Evolutionary conservation across 1,140 invertebrate species (phyloP).

Genomic region (Ostrea denselamellosa): DNA sequence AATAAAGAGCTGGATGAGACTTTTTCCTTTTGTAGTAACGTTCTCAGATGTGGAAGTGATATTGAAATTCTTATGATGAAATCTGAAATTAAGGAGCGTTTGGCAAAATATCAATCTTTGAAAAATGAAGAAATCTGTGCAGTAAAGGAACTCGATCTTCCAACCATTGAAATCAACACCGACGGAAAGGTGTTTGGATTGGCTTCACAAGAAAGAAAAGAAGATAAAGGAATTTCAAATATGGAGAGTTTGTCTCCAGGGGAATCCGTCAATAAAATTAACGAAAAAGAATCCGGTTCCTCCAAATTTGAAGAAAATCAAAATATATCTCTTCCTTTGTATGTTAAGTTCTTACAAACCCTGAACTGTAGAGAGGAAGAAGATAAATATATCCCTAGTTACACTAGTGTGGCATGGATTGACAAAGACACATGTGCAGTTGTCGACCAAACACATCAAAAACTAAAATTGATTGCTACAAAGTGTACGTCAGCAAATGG

Average conservation of each 20-base stretch:
- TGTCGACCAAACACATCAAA: not conserved
- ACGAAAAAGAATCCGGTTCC: not conserved
- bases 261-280: not conserved
- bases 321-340: no score
- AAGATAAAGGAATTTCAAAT: not conserved
- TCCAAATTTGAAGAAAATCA: not conserved
- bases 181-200: not conserved
- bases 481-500: not conserved
- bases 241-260: not conserved
- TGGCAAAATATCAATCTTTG: not conserved
- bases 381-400: not conserved
- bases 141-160: not conserved
- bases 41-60: not conserved
- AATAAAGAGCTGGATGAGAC: not conserved
- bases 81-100: not conserved
- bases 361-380: not conserved
- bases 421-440: not conserved
- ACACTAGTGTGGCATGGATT: not conserved
- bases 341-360: no score
- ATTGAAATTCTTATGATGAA: conserved; percentile 13
- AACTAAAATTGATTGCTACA: not conserved
- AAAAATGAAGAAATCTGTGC: not conserved
- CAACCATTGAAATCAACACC: not conserved
- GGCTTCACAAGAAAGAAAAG: not conserved
- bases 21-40: not conserved